Evolutionary conservation across 2,797 vertebrate genomes (phyloP), one percentile per base, ranked within the genome.

Genomic region (Pitangus sulphuratus): DNA sequence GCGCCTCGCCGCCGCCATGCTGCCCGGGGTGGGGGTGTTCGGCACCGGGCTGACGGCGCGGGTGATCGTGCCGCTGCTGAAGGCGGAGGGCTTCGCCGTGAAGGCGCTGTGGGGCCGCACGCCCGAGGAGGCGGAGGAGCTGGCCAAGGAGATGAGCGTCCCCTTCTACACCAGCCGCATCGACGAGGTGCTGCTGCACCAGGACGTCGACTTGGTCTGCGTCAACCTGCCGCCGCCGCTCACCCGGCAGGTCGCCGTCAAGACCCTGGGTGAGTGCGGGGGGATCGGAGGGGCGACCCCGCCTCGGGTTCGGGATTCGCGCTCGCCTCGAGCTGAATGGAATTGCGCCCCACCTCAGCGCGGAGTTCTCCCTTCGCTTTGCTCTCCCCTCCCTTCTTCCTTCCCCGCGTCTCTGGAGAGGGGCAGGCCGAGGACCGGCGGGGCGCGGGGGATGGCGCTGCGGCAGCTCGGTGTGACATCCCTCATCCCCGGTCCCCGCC

Each of bases 141-240:
- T 99, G 97, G 99, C 99, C 93, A 98, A 98, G 98, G 99, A 99
- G 97, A 99, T 99, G 99, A 98, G 98, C 97, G 99, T 99, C 10
- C 99, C 99, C 20, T 99, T 99, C 96, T 99, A 99, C 97, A 99
- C 99, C 66, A 99, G 98, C 98, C 98, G 99, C 96, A 99, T 99
- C 91, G 99, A 99, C 98, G 99, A 99, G 95, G 99, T 99, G 96
- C 97, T 99, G 93, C 98, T 99, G 97, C 99, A 99, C 53, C 99
- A 99, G 97, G 99, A 99, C 82, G 99, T 99, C 95, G 99, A 99
- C 82, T 95, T 99, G 97, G 99, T 99, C 76, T 99, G 99, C 98
- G 99, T 99, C 98, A 99, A 99, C 98, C 98, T 99, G 95, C 99
- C 99, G 26, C 99, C 99, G 71, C 99, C 99, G 25, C 98, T 99